Conservation (phyloP, 2,797 vertebrate species). For the Sebastes miniatus region DNA sequence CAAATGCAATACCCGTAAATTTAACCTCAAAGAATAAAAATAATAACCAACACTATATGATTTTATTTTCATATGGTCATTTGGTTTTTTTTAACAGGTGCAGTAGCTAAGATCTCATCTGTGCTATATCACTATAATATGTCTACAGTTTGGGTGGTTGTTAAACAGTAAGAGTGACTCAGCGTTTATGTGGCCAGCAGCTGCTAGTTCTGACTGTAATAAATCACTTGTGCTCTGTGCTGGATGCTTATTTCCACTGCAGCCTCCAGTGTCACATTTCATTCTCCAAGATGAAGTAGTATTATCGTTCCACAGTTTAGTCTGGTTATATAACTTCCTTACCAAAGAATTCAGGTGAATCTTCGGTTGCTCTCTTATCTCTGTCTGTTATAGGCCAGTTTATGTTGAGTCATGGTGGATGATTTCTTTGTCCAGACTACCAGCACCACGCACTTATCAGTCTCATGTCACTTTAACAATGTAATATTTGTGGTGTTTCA, state of each 20-base stretch:
- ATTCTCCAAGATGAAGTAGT: too few relatives aligned
- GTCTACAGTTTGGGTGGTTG: background rate
- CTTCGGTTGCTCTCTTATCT: background rate
- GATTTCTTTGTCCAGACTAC: background rate
- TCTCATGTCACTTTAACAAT: conserved; percentile 51
- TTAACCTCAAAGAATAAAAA: background rate
- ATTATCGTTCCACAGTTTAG: background rate
- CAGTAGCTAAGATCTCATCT: background rate
- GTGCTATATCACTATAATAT: background rate
- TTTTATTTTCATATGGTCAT: background rate
- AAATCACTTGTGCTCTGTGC: conserved; percentile 20
- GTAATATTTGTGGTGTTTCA: conserved; percentile 47
- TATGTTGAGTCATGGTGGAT: background rate
- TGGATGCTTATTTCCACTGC: conserved; percentile 16
- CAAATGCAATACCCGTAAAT: background rate
- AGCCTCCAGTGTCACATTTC: background rate
- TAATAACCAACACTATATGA: background rate
- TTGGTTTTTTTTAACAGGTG: background rate
- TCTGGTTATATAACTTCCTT: background rate
- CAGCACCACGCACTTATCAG: background rate
- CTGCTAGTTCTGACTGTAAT: conserved; percentile 13
- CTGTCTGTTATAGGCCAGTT: background rate
- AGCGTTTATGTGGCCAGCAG: background rate
- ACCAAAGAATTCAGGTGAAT: background rate
- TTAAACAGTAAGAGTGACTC: conserved; percentile 26